A percentile compares a stretch with the other conserved stretches of the same genome.
phyloP scores from a whole-genome alignment of 2,888 invertebrate genomes.

The Diogma glabrata region DNA sequence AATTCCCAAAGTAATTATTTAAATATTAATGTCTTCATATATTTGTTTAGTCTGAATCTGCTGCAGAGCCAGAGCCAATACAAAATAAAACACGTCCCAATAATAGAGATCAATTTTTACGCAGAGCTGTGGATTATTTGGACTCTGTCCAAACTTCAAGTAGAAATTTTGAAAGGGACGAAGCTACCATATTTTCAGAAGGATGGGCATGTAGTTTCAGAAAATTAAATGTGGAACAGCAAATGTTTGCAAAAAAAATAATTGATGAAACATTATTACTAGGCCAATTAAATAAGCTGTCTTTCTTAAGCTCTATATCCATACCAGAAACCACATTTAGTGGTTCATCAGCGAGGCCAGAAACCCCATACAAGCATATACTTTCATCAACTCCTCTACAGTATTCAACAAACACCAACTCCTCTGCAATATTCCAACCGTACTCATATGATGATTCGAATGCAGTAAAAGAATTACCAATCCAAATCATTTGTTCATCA shows the following conservation, averaged over 20 bases:
- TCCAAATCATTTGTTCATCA: not conserved
- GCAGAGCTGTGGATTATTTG: constrained; percentile 2
- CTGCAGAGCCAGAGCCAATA: not conserved
- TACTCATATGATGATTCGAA: not conserved
- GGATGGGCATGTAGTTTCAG: not conserved
- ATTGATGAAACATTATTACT: not conserved
- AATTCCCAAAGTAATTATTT: constrained; percentile 1
- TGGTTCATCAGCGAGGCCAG: not conserved
- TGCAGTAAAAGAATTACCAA: not conserved
- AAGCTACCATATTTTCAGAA: not conserved
- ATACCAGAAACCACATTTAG: not conserved
- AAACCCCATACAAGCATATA: too few species aligned
- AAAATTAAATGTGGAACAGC: constrained; percentile 1
- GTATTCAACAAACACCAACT: too few species aligned
- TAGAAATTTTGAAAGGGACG: not conserved
- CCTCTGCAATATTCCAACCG: not conserved
- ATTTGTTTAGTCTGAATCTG: not conserved
- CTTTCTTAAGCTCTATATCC: not conserved
- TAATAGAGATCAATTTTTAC: constrained; percentile 2
- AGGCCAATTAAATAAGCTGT: not conserved
- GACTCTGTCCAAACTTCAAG: not conserved
- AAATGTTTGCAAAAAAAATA: not conserved
- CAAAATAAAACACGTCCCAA: not conserved
- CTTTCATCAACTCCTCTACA: too few species aligned
- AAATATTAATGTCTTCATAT: constrained; percentile 2